Evolutionary conservation across 1,140 invertebrate species (phyloP).

Genomic region (Danaus plexippus): DNA sequence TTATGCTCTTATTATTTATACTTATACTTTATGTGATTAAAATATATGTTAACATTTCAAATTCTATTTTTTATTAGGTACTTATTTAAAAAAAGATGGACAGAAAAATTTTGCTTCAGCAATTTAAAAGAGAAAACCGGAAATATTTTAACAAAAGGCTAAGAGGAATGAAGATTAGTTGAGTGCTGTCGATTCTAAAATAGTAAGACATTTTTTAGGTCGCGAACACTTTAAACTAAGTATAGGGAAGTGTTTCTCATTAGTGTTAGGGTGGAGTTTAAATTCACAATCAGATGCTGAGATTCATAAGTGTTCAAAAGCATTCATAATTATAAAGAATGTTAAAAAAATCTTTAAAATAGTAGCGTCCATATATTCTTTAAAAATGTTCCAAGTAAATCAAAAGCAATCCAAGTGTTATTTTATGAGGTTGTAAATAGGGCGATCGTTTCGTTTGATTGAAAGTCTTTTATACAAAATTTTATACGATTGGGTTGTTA

Average conservation of each 20-base stretch:
- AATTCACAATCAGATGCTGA: too few relatives aligned
- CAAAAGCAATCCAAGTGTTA: slow-evolving; percentile 45
- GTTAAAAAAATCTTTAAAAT: slow-evolving; percentile 21
- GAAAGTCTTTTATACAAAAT: slow-evolving; percentile 33
- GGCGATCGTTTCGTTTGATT: slow-evolving; percentile 33
- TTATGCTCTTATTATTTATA: too few relatives aligned
- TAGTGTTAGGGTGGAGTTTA: slow-evolving; percentile 12
- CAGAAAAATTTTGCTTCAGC: background rate
- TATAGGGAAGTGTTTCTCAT: slow-evolving; percentile 36
- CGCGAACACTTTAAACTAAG: slow-evolving; percentile 40
- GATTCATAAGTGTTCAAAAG: too few relatives aligned
- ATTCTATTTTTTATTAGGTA: too few relatives aligned
- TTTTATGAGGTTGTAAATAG: slow-evolving; percentile 55
- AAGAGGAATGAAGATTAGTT: slow-evolving; percentile 49
- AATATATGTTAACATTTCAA: too few relatives aligned
- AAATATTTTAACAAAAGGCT: slow-evolving; percentile 4
- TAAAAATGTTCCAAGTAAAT: slow-evolving; percentile 43
- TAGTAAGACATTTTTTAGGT: slow-evolving; percentile 51
- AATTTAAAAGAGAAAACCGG: background rate
- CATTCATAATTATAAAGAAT: slow-evolving; percentile 13
- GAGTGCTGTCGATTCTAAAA: slow-evolving; percentile 39
- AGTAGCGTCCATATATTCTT: slow-evolving; percentile 36
- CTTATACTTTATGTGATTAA: too few relatives aligned
- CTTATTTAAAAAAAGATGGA: too few relatives aligned
- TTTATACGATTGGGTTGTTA: slow-evolving; percentile 32